Evolutionary conservation across 2,797 vertebrate species (phyloP).

Genomic region (Lepilemur ruficaudatus): DNA sequence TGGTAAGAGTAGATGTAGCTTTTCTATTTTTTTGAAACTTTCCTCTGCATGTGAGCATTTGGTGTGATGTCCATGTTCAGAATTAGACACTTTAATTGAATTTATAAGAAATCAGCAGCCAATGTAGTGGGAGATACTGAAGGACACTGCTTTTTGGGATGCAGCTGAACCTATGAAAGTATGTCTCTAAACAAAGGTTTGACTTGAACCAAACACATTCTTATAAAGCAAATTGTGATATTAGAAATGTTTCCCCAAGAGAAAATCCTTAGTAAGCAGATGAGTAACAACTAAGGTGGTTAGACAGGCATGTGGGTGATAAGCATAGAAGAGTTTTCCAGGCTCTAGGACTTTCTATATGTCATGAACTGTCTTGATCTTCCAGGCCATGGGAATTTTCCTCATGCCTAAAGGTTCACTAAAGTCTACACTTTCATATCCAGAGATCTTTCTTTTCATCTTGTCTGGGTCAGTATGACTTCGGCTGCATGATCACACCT

Average conservation of each 20-base stretch:
- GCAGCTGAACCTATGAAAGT: neutral
- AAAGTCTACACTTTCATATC: neutral
- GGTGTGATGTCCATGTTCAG: neutral
- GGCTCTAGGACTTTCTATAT: neutral
- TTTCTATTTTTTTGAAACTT: neutral
- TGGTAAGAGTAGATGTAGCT: neutral
- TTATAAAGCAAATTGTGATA: neutral
- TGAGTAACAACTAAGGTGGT: neutral
- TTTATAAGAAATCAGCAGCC: neutral
- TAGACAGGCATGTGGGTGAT: neutral
- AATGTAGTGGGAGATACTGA: neutral
- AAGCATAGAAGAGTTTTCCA: neutral
- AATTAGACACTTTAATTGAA: neutral
- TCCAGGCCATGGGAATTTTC: neutral
- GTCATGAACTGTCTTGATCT: neutral
- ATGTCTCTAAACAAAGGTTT: neutral
- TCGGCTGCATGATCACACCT: neutral
- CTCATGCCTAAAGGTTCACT: neutral
- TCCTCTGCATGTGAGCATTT: neutral
- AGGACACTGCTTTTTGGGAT: neutral
- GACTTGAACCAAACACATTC: neutral
- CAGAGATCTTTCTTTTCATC: neutral
- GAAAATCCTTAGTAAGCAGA: neutral
- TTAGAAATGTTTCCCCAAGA: neutral
- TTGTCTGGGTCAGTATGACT: neutral